Base-by-base conservation (phyloP, 64 coral and sea anemone species). In the Dendronephthya gigantea region DNA sequence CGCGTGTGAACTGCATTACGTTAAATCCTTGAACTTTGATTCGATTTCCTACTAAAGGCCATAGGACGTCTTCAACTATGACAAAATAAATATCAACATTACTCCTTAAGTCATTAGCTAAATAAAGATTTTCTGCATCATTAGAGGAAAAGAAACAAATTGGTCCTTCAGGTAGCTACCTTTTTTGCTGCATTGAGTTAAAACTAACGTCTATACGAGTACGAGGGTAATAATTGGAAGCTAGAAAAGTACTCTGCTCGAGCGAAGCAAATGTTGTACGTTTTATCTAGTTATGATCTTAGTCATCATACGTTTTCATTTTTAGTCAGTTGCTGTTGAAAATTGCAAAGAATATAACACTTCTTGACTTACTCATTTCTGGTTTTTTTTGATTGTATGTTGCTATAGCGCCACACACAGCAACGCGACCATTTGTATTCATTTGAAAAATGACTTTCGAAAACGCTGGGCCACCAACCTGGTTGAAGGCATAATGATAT, bases 401-500 rank as follows among this genome's bases (percentile, higher is more conserved):
- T 35, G 72, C 72, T 10, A 79, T 79, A 29, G 32, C 31, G 36
- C 72, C 72, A 79, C 72, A 79, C 34, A 79, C 37, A 9, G 72
- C 72, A 35, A 79, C 37, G 28, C 72, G 72, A 79, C 72, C 72
- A 4, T 36, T 36, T 29, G 16, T 34, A 19, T 79, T 79, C 72
- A 79, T 79, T 79, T 79, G 72, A 28, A 28, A 28, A 1, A 79
- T 39, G 2, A 79, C 72, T 33, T 19, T 79, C 32, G 72, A 34
- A 79, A 79, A 79, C 15, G 19, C 72, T 36, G 72, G 72, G 30
- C 72, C 72, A 33, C 72, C 72, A 39, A 79, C 72, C 72, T 79
- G 55, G 55, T 62, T 13, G 25, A 27, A 23, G 25, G 10, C 25
- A 23, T 62, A 19, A 62, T 23, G 25, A 62, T 27, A 62, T 23